phyloP scores from a whole-genome alignment of 2,797 vertebrate species.

The Microctenopoma lineatum region DNA sequence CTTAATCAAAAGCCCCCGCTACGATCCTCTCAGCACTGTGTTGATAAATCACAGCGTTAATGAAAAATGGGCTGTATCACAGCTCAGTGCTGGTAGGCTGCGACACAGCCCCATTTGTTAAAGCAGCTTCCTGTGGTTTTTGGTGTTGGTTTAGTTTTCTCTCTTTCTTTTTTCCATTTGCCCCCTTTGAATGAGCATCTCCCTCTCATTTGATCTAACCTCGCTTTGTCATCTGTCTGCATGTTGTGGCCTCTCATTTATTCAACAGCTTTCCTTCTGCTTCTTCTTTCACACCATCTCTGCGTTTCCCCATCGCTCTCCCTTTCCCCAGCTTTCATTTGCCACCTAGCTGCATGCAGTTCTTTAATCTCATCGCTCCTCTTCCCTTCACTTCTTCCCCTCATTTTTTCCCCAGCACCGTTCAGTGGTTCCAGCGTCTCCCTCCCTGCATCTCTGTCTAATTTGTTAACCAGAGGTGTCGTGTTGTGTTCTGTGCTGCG shows the following conservation, averaged over 20 bases:
- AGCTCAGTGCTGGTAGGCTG: slow-evolving; percentile 50
- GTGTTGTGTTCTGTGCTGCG: slow-evolving; percentile 61
- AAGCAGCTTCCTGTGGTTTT: slow-evolving; percentile 61
- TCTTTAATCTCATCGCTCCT: slow-evolving; percentile 18
- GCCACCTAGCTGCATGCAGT: not conserved
- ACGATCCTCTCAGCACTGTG: slow-evolving; percentile 51
- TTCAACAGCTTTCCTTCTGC: slow-evolving; percentile 4
- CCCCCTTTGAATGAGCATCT: not conserved
- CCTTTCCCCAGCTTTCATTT: slow-evolving; percentile 1
- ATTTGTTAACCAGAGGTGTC: slow-evolving; percentile 65
- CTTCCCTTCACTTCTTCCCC: not conserved
- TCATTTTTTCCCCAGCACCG: slow-evolving; percentile 18
- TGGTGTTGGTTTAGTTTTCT: slow-evolving; percentile 39
- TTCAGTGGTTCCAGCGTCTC: slow-evolving; percentile 1
- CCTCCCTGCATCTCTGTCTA: slow-evolving; percentile 30
- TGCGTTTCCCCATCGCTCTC: not conserved
- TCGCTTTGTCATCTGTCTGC: slow-evolving; percentile 22
- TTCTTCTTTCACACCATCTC: slow-evolving; percentile 1
- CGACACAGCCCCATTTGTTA: slow-evolving; percentile 56
- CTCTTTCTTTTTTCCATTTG: not conserved
- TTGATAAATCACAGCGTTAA: slow-evolving; percentile 72
- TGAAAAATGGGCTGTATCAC: slow-evolving; percentile 66
- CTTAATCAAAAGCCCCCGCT: slow-evolving; percentile 69
- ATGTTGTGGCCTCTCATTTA: slow-evolving; percentile 27
- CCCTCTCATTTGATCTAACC: slow-evolving; percentile 27